phyloP scores from a whole-genome alignment of 1,140 invertebrate genomes.

The Aphaenogaster rudis region DNA sequence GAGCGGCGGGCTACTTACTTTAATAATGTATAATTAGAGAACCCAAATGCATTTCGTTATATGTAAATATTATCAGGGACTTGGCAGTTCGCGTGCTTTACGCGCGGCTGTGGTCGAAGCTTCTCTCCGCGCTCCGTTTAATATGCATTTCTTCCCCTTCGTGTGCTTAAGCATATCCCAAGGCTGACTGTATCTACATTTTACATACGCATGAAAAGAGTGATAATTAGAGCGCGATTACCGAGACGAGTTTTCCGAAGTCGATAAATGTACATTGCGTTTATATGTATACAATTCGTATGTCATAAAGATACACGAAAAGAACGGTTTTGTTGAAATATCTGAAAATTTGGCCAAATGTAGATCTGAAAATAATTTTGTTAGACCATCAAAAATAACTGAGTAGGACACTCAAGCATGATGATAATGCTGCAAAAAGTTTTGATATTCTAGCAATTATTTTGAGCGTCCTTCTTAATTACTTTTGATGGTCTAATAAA shows the following conservation, averaged over 20 bases:
- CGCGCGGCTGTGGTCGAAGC: slow-evolving; percentile 23
- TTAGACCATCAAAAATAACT: no score
- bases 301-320: neutral
- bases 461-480: no score
- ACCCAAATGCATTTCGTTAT: slow-evolving; percentile 61
- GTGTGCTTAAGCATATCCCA: slow-evolving; percentile 13
- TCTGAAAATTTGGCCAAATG: no score
- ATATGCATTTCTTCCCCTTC: slow-evolving; percentile 47
- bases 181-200: slow-evolving; percentile 12
- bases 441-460: no score
- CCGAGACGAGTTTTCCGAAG: neutral
- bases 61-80: slow-evolving; percentile 61
- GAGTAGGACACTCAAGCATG: no score
- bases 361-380: no score
- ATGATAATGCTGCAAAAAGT: no score
- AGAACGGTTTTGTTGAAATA: no score
- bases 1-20: slow-evolving; percentile 48
- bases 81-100: slow-evolving; percentile 55
- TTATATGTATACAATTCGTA: neutral
- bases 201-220: slow-evolving; percentile 20
- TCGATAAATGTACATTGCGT: neutral
- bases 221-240: slow-evolving; percentile 9
- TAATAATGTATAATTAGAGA: slow-evolving; percentile 64
- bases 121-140: slow-evolving; percentile 26
- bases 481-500: no score